Evolutionary conservation across 2,888 invertebrate species (phyloP), one percentile per base, ranked within the genome.

Genomic region (Harpagoxenus sublaevis): DNA sequence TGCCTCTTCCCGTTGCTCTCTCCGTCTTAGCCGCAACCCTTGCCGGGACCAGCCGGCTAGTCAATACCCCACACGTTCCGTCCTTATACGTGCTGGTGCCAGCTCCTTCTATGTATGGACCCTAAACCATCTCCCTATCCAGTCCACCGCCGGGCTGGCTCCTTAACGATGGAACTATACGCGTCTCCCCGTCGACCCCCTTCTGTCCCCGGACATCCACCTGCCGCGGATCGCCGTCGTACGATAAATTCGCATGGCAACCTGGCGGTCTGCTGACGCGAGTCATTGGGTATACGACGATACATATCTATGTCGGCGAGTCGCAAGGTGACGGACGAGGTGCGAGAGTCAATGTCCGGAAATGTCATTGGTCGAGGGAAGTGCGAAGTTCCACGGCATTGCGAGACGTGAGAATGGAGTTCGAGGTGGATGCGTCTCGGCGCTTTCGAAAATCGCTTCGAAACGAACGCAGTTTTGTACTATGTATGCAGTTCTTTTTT

Each of bases 1-100:
- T 83, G 75, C 87, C 70, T 71, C 45, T 5, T 12, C 51, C 79
- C 81, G 83, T 86, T 74, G 81, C 84, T 77, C 77, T 77, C 91
- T 91, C 89, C 92, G 94, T 94, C 94, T 94, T 94, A 94, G 94
- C 95, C 94, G 91, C 94, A 95, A 94, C 94, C 94, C 94, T 94
- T 94, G 93, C 93, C 91, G 89, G 90, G 92, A 92, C 91, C 92
- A 93, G 93, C 92, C 92, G 92, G 92, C 93, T 92, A 94, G 95
- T 94, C 95, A 94, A 95, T 95, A 95, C 93, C 93, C 92, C 93
- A 94, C 94, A 93, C 94, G 93, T 90, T 92, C 87, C 91, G 87
- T 91, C 89, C 91, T 91, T 91, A 91, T 93, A 92, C 91, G 92
- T 92, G 91, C 92, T 89, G 89, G 87, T 87, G 91, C 90, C 86